Percentiles rank a stretch among this genome's conserved stretches.
These are phyloP conservation scores for Calephelis virginiensis DNA, from an alignment of 1,140 invertebrate species.

Conservation along the genomic window DNA sequence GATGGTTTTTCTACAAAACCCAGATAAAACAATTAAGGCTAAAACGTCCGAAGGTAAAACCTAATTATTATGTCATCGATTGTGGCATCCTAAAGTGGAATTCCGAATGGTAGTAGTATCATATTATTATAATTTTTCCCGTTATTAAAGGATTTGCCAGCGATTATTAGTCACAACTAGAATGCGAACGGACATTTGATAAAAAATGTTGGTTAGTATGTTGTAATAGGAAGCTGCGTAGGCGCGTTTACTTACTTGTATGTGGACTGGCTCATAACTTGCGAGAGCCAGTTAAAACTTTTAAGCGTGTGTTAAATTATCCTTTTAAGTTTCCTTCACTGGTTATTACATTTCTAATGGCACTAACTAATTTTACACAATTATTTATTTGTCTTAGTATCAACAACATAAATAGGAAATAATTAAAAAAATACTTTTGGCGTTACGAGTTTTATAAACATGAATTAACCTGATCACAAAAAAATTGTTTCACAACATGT, in stretches of 20 bases:
- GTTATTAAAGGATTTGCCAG: conserved; percentile 30
- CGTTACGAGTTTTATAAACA: no score
- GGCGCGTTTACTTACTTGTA: conserved; percentile 37
- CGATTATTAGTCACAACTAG: conserved; percentile 28
- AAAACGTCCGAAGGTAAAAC: no score
- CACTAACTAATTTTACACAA: no score
- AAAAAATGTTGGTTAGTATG: conserved; percentile 46
- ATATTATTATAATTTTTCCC: conserved; percentile 3
- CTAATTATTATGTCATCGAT: not conserved
- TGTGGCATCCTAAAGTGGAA: not conserved
- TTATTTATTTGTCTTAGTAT: no score
- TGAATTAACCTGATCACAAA: no score
- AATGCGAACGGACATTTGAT: conserved; percentile 32
- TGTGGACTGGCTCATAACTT: not conserved
- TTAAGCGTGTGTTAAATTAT: no score
- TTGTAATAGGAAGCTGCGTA: conserved; percentile 45
- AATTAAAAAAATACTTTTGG: no score
- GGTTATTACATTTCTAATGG: no score
- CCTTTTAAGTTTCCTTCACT: no score
- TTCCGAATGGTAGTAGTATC: not conserved
- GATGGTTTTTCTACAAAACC: not conserved
- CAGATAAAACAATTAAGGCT: not conserved
- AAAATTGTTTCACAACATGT: no score
- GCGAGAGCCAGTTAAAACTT: no score
- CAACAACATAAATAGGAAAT: no score